phyloP scores from a whole-genome alignment of 2,888 invertebrate genomes.

The Drosophila mayaguana region DNA sequence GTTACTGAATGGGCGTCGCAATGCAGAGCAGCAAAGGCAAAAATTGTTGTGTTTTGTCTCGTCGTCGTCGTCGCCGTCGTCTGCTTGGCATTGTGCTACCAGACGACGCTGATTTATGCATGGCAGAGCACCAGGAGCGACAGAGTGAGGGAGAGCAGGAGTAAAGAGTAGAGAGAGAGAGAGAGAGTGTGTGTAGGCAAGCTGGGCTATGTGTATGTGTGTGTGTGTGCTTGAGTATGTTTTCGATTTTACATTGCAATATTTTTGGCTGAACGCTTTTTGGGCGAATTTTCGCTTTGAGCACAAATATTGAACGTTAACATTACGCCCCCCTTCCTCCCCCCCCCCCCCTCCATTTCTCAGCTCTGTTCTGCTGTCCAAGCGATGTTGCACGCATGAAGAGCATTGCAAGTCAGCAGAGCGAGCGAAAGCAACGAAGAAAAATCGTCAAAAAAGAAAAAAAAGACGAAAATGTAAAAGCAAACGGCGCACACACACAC shows the following conservation, averaged over 20 bases:
- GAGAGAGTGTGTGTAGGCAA: background rate
- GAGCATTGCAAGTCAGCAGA: conserved; percentile 77
- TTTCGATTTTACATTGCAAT: conserved; percentile 76
- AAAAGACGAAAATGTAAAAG: conserved; percentile 24
- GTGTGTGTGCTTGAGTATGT: conserved; percentile 25
- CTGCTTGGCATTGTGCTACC: conserved; percentile 68
- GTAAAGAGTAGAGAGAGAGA: background rate
- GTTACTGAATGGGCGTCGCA: conserved; percentile 55
- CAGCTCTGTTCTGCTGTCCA: conserved; percentile 12
- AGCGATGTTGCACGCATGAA: conserved; percentile 68
- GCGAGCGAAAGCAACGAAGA: conserved; percentile 66
- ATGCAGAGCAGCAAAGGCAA: conserved; percentile 51
- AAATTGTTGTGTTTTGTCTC: conserved; percentile 75
- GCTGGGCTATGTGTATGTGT: background rate
- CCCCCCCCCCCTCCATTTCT: background rate
- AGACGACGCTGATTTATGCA: conserved; percentile 78
- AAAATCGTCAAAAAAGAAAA: conserved; percentile 70
- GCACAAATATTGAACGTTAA: conserved; percentile 76
- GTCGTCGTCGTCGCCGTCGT: conserved; percentile 38
- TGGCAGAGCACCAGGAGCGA: conserved; percentile 43
- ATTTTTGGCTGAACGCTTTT: conserved; percentile 77
- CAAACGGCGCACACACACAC: conserved; percentile 10
- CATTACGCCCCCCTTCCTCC: conserved; percentile 35
- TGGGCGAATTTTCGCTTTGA: conserved; percentile 58
- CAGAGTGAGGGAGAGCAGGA: conserved; percentile 1